Evolutionary conservation across 64 coral and sea anemone genomes (phyloP).

Genomic region (Trachythela sp.): DNA sequence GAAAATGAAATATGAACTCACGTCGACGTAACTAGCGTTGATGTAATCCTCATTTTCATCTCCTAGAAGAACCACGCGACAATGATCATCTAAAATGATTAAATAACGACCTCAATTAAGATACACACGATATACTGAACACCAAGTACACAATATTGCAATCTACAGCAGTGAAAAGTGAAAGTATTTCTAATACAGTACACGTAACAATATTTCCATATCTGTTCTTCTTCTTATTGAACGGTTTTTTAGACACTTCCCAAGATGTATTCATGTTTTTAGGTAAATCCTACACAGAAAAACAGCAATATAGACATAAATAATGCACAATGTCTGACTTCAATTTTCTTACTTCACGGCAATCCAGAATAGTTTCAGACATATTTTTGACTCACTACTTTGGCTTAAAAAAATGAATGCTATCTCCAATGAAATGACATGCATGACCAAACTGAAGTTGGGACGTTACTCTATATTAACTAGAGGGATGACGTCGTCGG

Average conservation of each 20-base stretch:
- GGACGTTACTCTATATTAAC: no score
- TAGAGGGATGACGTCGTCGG: no score
- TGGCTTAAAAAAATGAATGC: no score
- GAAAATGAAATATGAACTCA: no score
- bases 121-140: no score
- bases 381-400: no score
- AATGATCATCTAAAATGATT: constrained; percentile 54
- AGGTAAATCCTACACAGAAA: neutral
- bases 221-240: constrained; percentile 94
- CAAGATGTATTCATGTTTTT: neutral
- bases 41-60: constrained; percentile 72
- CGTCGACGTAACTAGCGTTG: constrained; percentile 75
- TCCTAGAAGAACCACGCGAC: constrained; percentile 59
- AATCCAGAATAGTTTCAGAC: no score
- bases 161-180: neutral
- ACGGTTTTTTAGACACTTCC: constrained; percentile 38
- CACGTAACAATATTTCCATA: constrained; percentile 93
- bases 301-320: neutral
- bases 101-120: neutral
- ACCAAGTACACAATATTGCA: neutral
- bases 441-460: no score
- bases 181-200: constrained; percentile 19
- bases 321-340: no score
- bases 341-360: no score
- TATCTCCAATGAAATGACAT: no score